A percentile compares a stretch with the other conserved stretches of the same genome.
Evolutionary conservation across 2,797 vertebrate genomes (phyloP).

Genomic region (Nasua narica): DNA sequence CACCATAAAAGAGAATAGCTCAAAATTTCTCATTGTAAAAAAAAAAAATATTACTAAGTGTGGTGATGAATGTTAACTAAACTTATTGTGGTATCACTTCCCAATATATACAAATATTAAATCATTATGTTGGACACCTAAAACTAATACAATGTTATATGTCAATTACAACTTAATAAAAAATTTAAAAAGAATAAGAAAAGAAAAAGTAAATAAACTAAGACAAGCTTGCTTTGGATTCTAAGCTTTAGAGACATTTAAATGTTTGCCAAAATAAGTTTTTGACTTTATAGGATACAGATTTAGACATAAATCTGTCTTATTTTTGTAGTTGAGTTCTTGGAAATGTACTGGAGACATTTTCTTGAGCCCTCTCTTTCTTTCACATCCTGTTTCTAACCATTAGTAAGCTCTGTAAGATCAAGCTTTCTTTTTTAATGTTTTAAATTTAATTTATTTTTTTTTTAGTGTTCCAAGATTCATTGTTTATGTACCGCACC

Average conservation of each 20-base stretch:
- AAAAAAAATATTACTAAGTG: not conserved
- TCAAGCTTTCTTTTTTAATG: not conserved
- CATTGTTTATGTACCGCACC: too few relatives aligned
- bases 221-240: not conserved
- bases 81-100: not conserved
- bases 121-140: not conserved
- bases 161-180: not conserved
- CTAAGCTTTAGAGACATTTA: not conserved
- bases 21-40: not conserved
- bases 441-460: too few relatives aligned
- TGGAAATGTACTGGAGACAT: not conserved
- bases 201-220: not conserved
- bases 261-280: not conserved
- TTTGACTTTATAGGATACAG: not conserved
- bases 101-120: not conserved
- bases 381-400: not conserved
- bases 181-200: not conserved
- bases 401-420: not conserved
- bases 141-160: not conserved
- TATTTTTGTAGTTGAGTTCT: not conserved
- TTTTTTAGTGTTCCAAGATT: too few relatives aligned
- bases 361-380: not conserved
- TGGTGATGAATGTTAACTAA: not conserved
- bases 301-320: not conserved
- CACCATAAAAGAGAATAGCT: not conserved